phyloP scores from a whole-genome alignment of 2,113 vertebrate genomes.

The Archocentrus centrarchus region DNA sequence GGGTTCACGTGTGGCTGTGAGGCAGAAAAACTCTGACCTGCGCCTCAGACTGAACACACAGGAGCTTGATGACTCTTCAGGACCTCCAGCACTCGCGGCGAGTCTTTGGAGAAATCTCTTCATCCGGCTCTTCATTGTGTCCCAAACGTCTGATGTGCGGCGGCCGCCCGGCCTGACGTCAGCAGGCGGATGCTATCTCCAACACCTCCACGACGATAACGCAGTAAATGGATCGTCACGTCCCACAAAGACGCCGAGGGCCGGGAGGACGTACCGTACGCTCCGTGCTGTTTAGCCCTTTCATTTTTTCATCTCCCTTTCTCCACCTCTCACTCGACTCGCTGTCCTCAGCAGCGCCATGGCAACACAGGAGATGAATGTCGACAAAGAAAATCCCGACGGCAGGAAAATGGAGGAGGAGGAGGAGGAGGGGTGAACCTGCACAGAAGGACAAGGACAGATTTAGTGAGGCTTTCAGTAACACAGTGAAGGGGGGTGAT shows the following conservation, averaged over 20 bases:
- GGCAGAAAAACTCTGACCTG: background rate
- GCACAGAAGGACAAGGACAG: constrained; percentile 32
- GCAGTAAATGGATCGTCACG: constrained; percentile 5
- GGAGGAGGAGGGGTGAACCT: constrained; percentile 24
- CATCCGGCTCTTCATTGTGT: constrained; percentile 15
- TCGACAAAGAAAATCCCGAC: constrained; percentile 53
- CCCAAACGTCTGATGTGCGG: constrained; percentile 22
- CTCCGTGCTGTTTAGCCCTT: constrained; percentile 11
- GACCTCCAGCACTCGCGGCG: background rate
- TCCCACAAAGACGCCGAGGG: constrained; percentile 23
- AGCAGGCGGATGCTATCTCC: constrained; percentile 33
- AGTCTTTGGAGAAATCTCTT: constrained; percentile 19
- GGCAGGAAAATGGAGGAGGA: constrained; percentile 44
- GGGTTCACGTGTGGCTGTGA: too few species aligned
- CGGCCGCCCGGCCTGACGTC: constrained; percentile 54
- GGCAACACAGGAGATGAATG: constrained; percentile 58
- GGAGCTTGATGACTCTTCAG: background rate
- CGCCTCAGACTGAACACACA: background rate
- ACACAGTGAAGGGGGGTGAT: background rate
- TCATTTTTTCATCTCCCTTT: background rate
- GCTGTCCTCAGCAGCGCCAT: constrained; percentile 41
- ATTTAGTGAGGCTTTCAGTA: constrained; percentile 45
- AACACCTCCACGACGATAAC: constrained; percentile 5
- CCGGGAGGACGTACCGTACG: constrained; percentile 23
- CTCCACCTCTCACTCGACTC: constrained; percentile 18